Evolutionary conservation across 2,113 vertebrate species (phyloP).

Genomic region (Tetrax tetrax): DNA sequence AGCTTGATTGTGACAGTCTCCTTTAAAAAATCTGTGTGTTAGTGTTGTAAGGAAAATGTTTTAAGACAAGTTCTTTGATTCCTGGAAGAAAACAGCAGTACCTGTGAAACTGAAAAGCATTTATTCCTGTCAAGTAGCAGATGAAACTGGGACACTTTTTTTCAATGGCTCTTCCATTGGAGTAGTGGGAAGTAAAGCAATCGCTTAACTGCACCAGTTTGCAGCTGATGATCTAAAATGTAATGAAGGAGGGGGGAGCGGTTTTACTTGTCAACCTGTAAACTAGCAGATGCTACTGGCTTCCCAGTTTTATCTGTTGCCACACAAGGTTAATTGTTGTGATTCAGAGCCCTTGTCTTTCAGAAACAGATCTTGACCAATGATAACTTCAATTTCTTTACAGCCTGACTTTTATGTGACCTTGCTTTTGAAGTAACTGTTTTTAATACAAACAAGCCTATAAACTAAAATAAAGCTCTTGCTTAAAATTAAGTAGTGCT

Average conservation of each 20-base stretch:
- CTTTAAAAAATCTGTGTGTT: background rate
- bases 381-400: conserved; percentile 4
- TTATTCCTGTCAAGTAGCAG: background rate
- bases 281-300: background rate
- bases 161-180: background rate
- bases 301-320: conserved; percentile 30
- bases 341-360: background rate
- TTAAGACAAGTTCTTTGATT: background rate
- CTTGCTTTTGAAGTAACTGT: conserved; percentile 48
- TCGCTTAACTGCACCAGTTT: background rate
- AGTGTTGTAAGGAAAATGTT: background rate
- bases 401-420: conserved; percentile 46
- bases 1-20: conserved; percentile 18
- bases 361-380: background rate
- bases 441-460: conserved; percentile 65
- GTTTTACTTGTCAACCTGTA: background rate
- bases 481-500: background rate
- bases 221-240: background rate
- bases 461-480: conserved; percentile 71
- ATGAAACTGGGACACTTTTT: conserved; percentile 7
- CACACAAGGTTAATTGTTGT: background rate
- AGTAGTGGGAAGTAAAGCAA: background rate
- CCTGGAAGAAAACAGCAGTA: background rate
- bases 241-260: background rate
- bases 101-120: background rate